Evolutionary conservation across 1,140 invertebrate species (phyloP), one percentile per base, ranked within the genome.

Genomic region (Rhopalosiphum maidis): DNA sequence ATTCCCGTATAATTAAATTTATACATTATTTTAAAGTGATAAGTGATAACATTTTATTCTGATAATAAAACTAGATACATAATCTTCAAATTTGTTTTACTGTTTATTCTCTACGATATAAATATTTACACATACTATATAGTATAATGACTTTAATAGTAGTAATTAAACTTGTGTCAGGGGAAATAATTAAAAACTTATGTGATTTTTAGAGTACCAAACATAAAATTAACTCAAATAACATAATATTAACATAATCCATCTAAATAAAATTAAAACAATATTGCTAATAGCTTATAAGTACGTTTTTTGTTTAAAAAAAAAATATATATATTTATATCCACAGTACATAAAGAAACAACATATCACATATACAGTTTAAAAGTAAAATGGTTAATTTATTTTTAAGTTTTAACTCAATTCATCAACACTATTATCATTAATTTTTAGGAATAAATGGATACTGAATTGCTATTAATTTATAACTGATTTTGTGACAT

Each of bases 291-390:
- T 43, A 41, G 25, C 15, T 86, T 86, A 86, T 43, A 86, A 85
- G 23, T 9, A 85, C 0, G 9, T 22, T 25, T 86, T 35, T 86
- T 86, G 41, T 46, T 46, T 0, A 46, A 86, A 23, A 30, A 77
- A 77, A 77, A 18, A 51, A 77, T n/a, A 77, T n/a, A n/a, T 77
- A 77, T 77, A 68, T 68, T 68, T 68, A 68, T 68, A 77, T 86
- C 11, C 43, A 41, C 43, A 46, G 11, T 46, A 43, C 30, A 46
- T 43, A 86, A 37, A 83, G 77, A 37, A 77, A 77, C 60, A n/a
- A 77, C 18, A 77, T 23, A 37, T 83, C 22, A 83, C 21, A 83
- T 9, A 86, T 86, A 46, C 9, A 86, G 15, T 46, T 46, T 11
- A 86, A 43, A 41, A n/a, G 30, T 15, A 87, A 87, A 48, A 48